phyloP scores from a whole-genome alignment of 2,888 invertebrate genomes.

The Perizoma affinitatum region DNA sequence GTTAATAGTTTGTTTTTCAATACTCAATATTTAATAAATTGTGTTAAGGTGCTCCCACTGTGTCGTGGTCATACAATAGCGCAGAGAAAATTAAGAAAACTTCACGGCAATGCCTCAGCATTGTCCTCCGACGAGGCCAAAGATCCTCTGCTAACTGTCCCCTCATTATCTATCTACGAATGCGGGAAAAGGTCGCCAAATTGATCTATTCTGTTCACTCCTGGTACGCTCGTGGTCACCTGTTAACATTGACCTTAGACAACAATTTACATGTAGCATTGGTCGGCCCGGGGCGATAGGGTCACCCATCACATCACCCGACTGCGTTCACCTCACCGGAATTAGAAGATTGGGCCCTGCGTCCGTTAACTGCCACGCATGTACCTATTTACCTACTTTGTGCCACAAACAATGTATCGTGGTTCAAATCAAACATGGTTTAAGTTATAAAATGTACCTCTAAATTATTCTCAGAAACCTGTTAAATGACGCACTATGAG shows the following conservation, averaged over 20 bases:
- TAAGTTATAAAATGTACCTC: no score
- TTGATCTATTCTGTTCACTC: neutral
- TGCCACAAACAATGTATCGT: no score
- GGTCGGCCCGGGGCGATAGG: slow-evolving; percentile 45
- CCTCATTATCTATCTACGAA: neutral
- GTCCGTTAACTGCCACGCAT: slow-evolving; percentile 58
- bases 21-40: neutral
- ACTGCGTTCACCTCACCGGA: slow-evolving; percentile 57
- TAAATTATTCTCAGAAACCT: no score
- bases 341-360: slow-evolving; percentile 70
- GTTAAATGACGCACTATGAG: no score
- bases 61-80: no score
- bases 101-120: no score
- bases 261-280: slow-evolving; percentile 68
- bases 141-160: no score
- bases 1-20: no score
- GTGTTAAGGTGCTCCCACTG: no score
- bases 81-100: neutral
- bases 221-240: slow-evolving; percentile 8
- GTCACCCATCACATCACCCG: slow-evolving; percentile 40
- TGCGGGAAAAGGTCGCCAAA: slow-evolving; percentile 2
- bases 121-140: no score
- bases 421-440: no score
- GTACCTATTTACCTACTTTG: no score
- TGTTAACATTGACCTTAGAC: slow-evolving; percentile 72